Base-by-base conservation (phyloP, 2,113 vertebrate genomes). In the Echinops telfairi region DNA sequence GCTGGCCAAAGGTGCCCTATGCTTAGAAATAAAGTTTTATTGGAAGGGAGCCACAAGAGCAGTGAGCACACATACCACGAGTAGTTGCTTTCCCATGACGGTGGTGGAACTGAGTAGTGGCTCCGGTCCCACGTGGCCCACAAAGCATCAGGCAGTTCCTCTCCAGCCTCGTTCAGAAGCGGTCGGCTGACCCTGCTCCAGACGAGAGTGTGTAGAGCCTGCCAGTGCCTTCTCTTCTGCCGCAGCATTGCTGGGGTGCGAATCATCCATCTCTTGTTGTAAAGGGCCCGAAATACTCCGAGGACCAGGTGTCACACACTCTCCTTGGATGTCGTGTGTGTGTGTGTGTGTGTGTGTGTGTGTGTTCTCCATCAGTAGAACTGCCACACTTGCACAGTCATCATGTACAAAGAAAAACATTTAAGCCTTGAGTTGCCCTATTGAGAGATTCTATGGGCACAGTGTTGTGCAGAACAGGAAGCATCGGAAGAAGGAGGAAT, bases 181-280 rank as follows among this genome's bases (percentile, higher is more conserved):
- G 20, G 7, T n/a, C n/a, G 5, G 57, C 86, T 15, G 27, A 22
- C 25, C 43, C 38, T 70, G 9, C 57, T 68, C 57, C n/a, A 77
- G 43, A 53, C n/a, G 12, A 9, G 23, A 3, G 25, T 25, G 64
- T 66, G 9, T 29, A 27, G 20, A 27, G 64, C 16, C 60, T 6
- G 60, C 22, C 23, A 66, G 64, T 4, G 23, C 17, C 17, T 62
- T 27, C 33, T 58, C 25, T 43, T 43, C 14, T 9, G 64, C 31
- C 29, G 0, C 8, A 17, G 33, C 22, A 2, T 9, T 22, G 0
- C 8, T 27, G 0, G 0, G 0, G 19, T 0, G 11, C 40, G 15
- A 33, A 7, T 38, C 31, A 16, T 29, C 8, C 4, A 16, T 0
- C 16, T 66, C 77, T 88, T 10, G 12, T 1, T 22, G 78, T 58